These are phyloP conservation scores for Cheilosia scutellata DNA, from an alignment of 2,888 invertebrate genomes.

Conservation along the genomic window DNA sequence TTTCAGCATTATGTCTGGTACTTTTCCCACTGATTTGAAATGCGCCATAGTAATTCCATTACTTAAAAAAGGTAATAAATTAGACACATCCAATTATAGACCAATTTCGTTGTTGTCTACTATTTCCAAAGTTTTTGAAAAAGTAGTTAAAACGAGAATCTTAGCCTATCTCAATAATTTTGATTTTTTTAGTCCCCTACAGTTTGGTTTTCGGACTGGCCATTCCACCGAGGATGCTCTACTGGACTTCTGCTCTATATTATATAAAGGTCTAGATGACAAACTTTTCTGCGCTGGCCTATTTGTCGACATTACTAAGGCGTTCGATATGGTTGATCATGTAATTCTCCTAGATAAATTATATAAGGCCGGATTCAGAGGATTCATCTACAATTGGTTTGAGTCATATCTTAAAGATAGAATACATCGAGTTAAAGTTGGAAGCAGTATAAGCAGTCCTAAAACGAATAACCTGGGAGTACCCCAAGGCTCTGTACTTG, in stretches of 20 bases:
- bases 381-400: slow-evolving; percentile 22
- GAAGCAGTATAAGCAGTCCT: background rate
- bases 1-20: no score
- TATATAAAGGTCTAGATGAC: slow-evolving; percentile 23
- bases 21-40: no score
- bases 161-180: no score
- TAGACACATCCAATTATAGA: background rate
- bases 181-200: slow-evolving; percentile 23
- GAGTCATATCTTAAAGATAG: slow-evolving; percentile 31
- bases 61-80: background rate
- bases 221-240: slow-evolving; percentile 16
- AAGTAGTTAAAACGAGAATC: no score
- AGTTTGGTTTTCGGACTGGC: slow-evolving; percentile 30
- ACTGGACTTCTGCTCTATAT: slow-evolving; percentile 21
- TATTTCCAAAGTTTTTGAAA: no score
- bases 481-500: slow-evolving; percentile 2
- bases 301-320: slow-evolving; percentile 1
- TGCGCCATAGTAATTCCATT: slow-evolving; percentile 4
- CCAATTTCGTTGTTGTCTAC: background rate
- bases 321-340: slow-evolving; percentile 20
- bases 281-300: no score
- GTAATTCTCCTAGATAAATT: slow-evolving; percentile 21
- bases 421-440: slow-evolving; percentile 9
- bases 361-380: slow-evolving; percentile 4
- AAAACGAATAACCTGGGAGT: slow-evolving; percentile 8